Evolutionary conservation across 2,113 vertebrate species (phyloP), one percentile per base, ranked within the genome.

Genomic region (Turnix velox): DNA sequence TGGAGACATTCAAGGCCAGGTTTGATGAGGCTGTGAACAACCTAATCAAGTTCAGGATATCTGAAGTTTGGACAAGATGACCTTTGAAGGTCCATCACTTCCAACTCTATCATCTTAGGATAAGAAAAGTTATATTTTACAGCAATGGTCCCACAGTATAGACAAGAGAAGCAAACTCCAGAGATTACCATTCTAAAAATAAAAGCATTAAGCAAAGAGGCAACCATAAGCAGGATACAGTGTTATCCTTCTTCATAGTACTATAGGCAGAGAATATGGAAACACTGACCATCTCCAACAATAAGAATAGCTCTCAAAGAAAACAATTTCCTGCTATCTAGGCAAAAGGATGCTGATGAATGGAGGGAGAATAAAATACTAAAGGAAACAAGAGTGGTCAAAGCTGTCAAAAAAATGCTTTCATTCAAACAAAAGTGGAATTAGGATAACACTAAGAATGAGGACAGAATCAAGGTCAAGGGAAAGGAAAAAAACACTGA

Each of bases 271-370:
- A 48, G 28, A 89, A 80, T 33, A 74, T 48, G 46, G 67, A 62
- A 80, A 57, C 48, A n/a, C 39, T 57, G 67, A 10, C 2, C 42
- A 35, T 62, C 25, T 63, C 46, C 52, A 81, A 77, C 57, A 93
- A 22, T 19, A 73, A 77, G 42, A 84, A 62, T 20, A 51, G 52
- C 23, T n/a, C n/a, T 81, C 0, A 0, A 55, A 75, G 82, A 78
- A 95, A 92, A 87, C 90, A 91, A 95, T 89, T 91, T 91, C 81
- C 92, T 95, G 43, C 59, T 81, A 51, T 40, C 68, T 78, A 39
- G 69, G 24, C 65, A 69, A 77, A 78, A 82, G 27, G 46, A 81
- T 80, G 49, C 76, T 84, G 92, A 95, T 87, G 81, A 75, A 93
- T 76, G 66, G 61, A 82, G 48, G 45, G 40, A 87, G 35, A 51